Base-by-base conservation (phyloP, 2,113 vertebrate genomes). In the Lycaon pictus region DNA sequence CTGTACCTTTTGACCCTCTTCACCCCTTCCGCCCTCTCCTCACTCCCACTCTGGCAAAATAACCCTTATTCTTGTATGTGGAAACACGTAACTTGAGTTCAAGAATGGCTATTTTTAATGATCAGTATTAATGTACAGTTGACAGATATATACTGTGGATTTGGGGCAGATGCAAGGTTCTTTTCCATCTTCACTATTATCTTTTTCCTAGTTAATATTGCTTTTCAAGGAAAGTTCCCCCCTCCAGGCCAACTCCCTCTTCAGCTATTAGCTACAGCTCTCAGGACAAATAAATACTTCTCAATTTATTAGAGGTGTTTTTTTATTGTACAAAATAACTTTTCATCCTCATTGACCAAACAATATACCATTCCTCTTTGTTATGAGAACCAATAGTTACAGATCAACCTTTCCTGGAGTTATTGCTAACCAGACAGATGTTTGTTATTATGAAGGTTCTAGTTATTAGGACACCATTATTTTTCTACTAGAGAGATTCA, bases 201-300 rank as follows among this genome's bases (percentile, higher is more conserved):
- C 56, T 87, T 71, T 65, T 79, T 37, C 55, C n/a, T 85, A 77
- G 43, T 2, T 8, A 22, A 19, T 5, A 35, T 16, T 55, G 37
- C 29, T 90, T 74, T 74, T 27, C n/a, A 56, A 93, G 43, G 11
- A 72, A 93, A 43, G 63, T 56, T 48, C 22, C 25, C 16, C 16
- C 15, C 11, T 71, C n/a, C 27, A 74, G 51, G 60, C 58, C 55
- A 72, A 80, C 3, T 77, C 11, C 37, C 22, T 76, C n/a, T 83
- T 80, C 7, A 87, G 53, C 29, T 71, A 53, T 71, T 69, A 90
- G 60, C 23, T 55, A 72, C 7, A 16, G 11, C 15, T 87, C 86
- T 9, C 77, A 92, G 48, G 48, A 96, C 55, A 96, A 87, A 79
- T 37, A 90, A 69, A 55, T 43, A 96, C n/a, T 88, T 88, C 83